phyloP scores from a whole-genome alignment of 2,113 vertebrate genomes.

The Macroglossus sobrinus region DNA sequence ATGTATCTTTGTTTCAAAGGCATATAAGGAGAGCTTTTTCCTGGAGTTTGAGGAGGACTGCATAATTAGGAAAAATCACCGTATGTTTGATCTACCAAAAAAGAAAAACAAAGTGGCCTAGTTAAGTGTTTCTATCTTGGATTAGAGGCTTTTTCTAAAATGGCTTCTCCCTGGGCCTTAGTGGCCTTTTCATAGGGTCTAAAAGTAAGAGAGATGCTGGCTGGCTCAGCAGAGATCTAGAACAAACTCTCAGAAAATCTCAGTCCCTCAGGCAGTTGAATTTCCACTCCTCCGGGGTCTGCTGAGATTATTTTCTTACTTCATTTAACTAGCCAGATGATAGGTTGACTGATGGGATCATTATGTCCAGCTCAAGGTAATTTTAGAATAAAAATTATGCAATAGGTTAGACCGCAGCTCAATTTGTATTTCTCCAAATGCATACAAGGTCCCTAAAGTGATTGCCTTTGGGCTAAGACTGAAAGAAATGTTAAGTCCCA shows the following conservation, averaged over 20 bases:
- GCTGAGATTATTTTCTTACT: slow-evolving; percentile 58
- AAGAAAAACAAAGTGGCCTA: not conserved
- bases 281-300: slow-evolving; percentile 29
- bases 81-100: not conserved
- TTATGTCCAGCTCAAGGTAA: slow-evolving; percentile 49
- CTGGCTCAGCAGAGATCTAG: not conserved
- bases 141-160: slow-evolving; percentile 36
- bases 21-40: not conserved
- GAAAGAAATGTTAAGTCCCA: slow-evolving; percentile 52
- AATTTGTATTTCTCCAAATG: slow-evolving; percentile 38
- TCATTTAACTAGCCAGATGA: slow-evolving; percentile 56
- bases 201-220: not conserved
- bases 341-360: slow-evolving; percentile 56
- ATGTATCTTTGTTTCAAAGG: slow-evolving; percentile 57
- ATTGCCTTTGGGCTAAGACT: not conserved
- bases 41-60: not conserved
- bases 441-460: not conserved
- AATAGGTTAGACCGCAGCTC: slow-evolving; percentile 33
- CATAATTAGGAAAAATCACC: slow-evolving; percentile 60
- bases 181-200: not conserved
- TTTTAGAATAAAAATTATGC: slow-evolving; percentile 62
- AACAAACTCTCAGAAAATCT: slow-evolving; percentile 51
- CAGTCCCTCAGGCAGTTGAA: not conserved
- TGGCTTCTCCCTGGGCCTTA: slow-evolving; percentile 29
- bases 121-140: slow-evolving; percentile 61